Evolutionary conservation across 2,113 vertebrate genomes (phyloP), one percentile per base, ranked within the genome.

Genomic region (Rhinoptilus africanus): DNA sequence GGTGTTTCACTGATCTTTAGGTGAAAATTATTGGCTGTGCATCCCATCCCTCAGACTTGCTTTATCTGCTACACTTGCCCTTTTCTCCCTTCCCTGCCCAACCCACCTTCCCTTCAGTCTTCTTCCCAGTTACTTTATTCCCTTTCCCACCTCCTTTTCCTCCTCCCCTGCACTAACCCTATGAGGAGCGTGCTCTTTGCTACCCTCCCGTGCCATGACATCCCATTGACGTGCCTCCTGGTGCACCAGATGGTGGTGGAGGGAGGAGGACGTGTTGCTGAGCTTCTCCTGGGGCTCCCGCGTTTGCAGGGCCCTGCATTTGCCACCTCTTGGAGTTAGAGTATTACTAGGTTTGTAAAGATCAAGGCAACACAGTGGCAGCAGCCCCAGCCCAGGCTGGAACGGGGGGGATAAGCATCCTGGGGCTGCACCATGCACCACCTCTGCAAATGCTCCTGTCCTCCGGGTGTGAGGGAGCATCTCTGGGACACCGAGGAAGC

Each of bases 201-300:
- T 30, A 34, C n/a, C 2, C 0, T 43, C 39, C 24, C 15, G 10
- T 50, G 60, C 53, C 35, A 32, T 39, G 62, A 45, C 73, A 53
- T 53, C 67, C 39, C 1, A 0, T 27, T 28, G 53, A 39, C 0
- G 0, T 59, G 64, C 37, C 48, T 82, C 32, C 43, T 8, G 12
- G n/a, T 37, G 62, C 2, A 0, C 30, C 47, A 14, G 24, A 18
- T 3, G 23, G 28, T 39, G 50, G 28, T 30, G 51, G 37, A 39
- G 24, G 50, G 43, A 63, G 54, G 27, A 75, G 27, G 32, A 37
- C 0, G 0, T 6, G 11, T 71, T 12, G 5, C 57, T 21, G 34
- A 8, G 66, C n/a, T 11, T n/a, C 43, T 76, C 41, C 50, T 39
- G 71, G 45, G 37, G 59, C 45, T 37, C 45, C 45, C 4, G 6